Evolutionary conservation across 2,113 vertebrate genomes (phyloP).

Genomic region (Turnix velox): DNA sequence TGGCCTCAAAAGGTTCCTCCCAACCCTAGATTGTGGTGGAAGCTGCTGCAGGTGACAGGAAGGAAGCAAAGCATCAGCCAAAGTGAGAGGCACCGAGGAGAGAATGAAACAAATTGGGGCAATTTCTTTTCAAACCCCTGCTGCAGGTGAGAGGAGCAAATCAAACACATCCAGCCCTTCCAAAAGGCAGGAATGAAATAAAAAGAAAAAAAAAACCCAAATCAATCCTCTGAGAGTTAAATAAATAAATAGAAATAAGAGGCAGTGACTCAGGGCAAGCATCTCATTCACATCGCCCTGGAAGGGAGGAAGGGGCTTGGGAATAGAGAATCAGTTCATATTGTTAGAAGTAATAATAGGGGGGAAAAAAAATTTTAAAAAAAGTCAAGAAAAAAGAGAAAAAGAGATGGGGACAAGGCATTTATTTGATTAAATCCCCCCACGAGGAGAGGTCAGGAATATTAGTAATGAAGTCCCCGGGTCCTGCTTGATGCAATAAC

Average conservation of each 20-base stretch:
- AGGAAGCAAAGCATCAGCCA: too few species aligned
- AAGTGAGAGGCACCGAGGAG: neutral
- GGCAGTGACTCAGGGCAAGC: neutral
- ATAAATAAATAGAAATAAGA: neutral
- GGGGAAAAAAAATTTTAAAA: too few species aligned
- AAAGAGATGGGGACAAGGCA: neutral
- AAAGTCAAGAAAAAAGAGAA: too few species aligned
- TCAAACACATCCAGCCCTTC: neutral
- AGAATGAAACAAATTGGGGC: neutral
- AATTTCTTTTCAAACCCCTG: neutral
- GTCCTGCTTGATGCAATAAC: neutral
- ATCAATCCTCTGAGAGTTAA: neutral
- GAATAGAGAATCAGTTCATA: neutral
- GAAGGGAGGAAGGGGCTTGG: neutral
- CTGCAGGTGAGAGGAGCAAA: neutral
- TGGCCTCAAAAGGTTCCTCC: too few species aligned
- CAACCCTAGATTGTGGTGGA: too few species aligned
- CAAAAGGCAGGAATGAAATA: neutral
- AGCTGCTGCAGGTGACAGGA: too few species aligned
- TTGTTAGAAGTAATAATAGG: neutral
- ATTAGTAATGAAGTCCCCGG: conserved; percentile 21
- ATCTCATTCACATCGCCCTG: neutral
- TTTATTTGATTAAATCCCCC: neutral
- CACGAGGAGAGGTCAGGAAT: conserved; percentile 12
- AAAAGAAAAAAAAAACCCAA: too few species aligned